These are phyloP conservation scores for Gonioctena quinquepunctata DNA, from an alignment of 1,140 invertebrate species.

Conservation along the genomic window DNA sequence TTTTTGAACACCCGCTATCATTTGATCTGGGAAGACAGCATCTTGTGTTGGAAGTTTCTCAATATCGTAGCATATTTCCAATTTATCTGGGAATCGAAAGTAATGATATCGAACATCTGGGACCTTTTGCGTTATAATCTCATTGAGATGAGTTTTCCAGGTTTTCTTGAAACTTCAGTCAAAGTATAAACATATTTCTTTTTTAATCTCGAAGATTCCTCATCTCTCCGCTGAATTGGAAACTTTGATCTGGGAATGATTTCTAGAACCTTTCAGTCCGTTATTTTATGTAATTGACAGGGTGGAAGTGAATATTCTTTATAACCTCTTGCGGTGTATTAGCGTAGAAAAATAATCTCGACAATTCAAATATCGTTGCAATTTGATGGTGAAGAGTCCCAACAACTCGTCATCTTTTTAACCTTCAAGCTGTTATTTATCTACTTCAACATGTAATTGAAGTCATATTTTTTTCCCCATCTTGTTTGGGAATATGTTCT, in stretches of 20 bases:
- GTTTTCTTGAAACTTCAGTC: not conserved
- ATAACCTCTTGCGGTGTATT: too few species aligned
- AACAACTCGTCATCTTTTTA: too few species aligned
- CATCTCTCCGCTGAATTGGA: not conserved
- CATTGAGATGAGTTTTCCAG: not conserved
- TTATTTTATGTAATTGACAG: not conserved
- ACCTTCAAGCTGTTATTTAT: too few species aligned
- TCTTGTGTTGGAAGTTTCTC: not conserved
- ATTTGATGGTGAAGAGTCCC: too few species aligned
- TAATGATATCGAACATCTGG: constrained; percentile 5
- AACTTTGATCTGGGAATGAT: not conserved
- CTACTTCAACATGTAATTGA: too few species aligned
- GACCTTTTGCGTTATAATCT: not conserved
- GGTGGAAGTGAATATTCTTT: not conserved
- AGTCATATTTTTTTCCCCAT: too few species aligned
- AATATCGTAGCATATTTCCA: not conserved
- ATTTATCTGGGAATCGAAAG: constrained; percentile 1
- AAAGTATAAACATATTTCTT: not conserved
- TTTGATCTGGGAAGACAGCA: not conserved
- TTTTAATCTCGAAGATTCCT: not conserved
- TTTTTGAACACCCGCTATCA: not conserved
- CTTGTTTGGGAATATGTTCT: too few species aligned
- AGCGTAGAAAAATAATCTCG: too few species aligned
- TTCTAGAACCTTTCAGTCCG: not conserved
- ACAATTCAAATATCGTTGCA: too few species aligned